Conservation (phyloP, 2,888 invertebrate genomes). For the Sphaerolaimus hirsutus region DNA sequence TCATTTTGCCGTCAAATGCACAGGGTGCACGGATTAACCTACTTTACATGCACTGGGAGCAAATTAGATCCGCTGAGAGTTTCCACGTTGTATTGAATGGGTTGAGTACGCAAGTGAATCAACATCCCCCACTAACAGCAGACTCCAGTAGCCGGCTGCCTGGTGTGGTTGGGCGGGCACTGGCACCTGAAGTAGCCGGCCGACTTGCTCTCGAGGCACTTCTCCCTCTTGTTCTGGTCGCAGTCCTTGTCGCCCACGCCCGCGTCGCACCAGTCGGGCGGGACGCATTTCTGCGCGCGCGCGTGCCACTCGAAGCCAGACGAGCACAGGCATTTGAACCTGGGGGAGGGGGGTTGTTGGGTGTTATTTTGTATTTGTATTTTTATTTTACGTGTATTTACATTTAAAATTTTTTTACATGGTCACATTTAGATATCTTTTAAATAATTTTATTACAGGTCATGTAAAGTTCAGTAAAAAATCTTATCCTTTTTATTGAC, state of each 20-base stretch:
- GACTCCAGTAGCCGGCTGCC: constrained; percentile 22
- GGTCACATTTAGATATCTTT: no score
- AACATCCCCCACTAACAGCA: constrained; percentile 14
- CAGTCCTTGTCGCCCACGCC: constrained; percentile 11
- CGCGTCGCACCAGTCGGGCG: constrained; percentile 21
- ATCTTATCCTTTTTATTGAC: no score
- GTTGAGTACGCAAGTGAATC: not conserved
- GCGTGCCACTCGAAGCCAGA: constrained; percentile 15
- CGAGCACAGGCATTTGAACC: constrained; percentile 13
- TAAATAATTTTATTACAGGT: no score
- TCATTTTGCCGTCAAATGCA: no score
- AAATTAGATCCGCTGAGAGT: no score
- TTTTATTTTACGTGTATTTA: no score
- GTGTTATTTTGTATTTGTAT: no score
- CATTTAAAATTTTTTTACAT: no score
- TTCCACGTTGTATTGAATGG: not conserved
- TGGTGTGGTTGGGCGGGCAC: constrained; percentile 15
- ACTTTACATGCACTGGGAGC: no score
- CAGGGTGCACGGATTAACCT: no score
- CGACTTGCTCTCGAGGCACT: constrained; percentile 13
- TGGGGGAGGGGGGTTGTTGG: no score
- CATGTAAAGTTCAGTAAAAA: no score
- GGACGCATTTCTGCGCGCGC: constrained; percentile 12
- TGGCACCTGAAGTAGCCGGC: constrained; percentile 18
- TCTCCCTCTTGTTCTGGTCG: constrained; percentile 19